Evolutionary conservation across 2,888 invertebrate species (phyloP), one percentile per base, ranked within the genome.

Genomic region (Notodonta ziczac): DNA sequence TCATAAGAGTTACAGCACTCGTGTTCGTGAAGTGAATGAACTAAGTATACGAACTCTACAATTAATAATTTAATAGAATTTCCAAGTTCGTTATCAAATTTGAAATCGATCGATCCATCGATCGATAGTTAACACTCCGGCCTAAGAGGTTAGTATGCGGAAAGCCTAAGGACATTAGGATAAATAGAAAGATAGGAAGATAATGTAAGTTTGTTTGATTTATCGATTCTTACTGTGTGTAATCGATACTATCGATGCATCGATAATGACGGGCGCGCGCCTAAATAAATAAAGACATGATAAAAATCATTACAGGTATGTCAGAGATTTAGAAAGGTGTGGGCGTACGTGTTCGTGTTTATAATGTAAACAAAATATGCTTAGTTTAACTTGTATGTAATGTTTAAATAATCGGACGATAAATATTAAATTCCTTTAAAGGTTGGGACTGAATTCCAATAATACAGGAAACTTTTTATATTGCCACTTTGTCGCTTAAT

Each of bases 191-290:
- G 48, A 57, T 39, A 32, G 56, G 51, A 12, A 51, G 67, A 73
- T 72, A 62, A 65, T 63, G 62, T 72, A 65, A 69, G 72, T 79
- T 77, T 73, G 66, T 70, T 74, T 83, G 83, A 86, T 83, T 80
- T 86, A 86, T 84, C 75, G 78, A 76, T 70, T 72, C 70, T 75
- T 77, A 70, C 69, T 66, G 62, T 70, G 66, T 79, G 85, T 84
- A 87, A 85, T 84, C 81, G 80, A 76, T 76, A 78, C 74, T 70
- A 72, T 74, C 66, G 67, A 72, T 70, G 69, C 63, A 76, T 76
- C 77, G 82, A 82, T 86, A 81, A 81, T 81, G 77, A 80, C 79
- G 75, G 75, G 77, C 78, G 79, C 77, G 82, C 75, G 68, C 81
- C 78, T 82, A 83, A 83, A 85, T 81, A 83, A 84, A 87, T 80